Evolutionary conservation across 2,888 invertebrate genomes (phyloP).

Genomic region (Drosophila phalerata): DNA sequence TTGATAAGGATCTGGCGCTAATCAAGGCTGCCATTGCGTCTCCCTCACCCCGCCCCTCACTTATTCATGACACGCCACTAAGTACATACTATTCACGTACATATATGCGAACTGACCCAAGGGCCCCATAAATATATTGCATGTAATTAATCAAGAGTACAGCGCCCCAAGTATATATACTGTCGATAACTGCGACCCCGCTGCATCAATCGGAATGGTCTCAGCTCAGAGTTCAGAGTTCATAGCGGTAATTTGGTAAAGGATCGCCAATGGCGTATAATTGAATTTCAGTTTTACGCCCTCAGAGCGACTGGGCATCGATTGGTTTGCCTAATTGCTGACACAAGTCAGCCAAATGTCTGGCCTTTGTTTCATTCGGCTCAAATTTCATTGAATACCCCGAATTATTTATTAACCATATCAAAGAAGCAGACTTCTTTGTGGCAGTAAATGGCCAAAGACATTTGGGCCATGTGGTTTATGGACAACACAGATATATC

Average conservation of each 20-base stretch:
- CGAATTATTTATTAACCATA: conserved; percentile 52
- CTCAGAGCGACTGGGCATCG: conserved; percentile 24
- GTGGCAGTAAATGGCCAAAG: conserved; percentile 1
- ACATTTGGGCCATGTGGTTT: conserved; percentile 18
- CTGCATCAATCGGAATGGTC: conserved; percentile 55
- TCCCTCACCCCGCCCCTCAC: not conserved
- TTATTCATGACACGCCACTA: conserved; percentile 62
- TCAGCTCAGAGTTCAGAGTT: conserved; percentile 4
- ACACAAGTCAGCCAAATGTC: conserved; percentile 19
- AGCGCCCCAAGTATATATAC: conserved; percentile 17
- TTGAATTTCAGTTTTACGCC: conserved; percentile 66
- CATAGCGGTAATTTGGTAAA: conserved; percentile 56
- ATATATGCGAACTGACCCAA: conserved; percentile 10
- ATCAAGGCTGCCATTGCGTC: conserved; percentile 57
- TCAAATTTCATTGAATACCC: conserved; percentile 46
- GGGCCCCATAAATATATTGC: conserved; percentile 65
- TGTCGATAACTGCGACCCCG: conserved; percentile 50
- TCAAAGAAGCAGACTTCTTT: conserved; percentile 11
- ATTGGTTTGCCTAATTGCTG: conserved; percentile 52
- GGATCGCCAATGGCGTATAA: conserved; percentile 62
- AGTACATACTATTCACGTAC: not conserved
- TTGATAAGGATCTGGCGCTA: conserved; percentile 38
- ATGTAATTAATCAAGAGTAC: conserved; percentile 70
- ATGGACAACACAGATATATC: conserved; percentile 28
- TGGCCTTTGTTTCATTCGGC: conserved; percentile 37